Evolutionary conservation across 1,140 invertebrate species (phyloP).

Genomic region (Thalassaphorura encarpata): DNA sequence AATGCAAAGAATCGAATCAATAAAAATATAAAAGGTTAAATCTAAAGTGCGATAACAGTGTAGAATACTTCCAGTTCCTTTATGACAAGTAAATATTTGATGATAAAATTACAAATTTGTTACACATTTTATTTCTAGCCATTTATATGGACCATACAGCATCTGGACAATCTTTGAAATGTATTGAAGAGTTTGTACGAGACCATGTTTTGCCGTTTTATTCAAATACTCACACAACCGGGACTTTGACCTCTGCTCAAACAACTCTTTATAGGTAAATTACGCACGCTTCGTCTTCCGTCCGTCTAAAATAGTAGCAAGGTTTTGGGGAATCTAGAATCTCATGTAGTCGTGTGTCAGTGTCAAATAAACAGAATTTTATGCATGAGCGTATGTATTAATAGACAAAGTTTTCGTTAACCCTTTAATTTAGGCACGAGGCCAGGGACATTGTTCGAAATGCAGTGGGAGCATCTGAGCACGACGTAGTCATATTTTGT

Average conservation of each 20-base stretch:
- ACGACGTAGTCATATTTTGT: conserved; percentile 72
- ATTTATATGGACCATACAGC: conserved; percentile 77
- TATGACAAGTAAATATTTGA: neutral
- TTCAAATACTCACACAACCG: conserved; percentile 75
- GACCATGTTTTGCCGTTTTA: conserved; percentile 73
- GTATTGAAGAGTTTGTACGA: conserved; percentile 76
- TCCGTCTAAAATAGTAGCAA: no score
- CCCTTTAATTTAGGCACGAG: conserved; percentile 56
- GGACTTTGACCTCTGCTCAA: conserved; percentile 73
- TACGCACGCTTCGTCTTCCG: no score
- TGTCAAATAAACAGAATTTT: no score
- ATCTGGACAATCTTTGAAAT: conserved; percentile 67
- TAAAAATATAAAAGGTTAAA: no score
- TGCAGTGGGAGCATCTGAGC: conserved; percentile 65
- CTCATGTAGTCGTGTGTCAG: no score
- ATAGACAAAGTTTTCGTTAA: no score
- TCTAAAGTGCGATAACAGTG: neutral
- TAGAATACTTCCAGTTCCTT: neutral
- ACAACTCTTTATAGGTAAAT: conserved; percentile 68
- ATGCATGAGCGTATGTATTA: no score
- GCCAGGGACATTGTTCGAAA: conserved; percentile 69
- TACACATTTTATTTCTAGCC: conserved; percentile 52
- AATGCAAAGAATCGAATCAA: no score
- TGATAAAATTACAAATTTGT: neutral
- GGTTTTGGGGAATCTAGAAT: no score